Evolutionary conservation across 2,797 vertebrate genomes (phyloP), one percentile per base, ranked within the genome.

Genomic region (Scomberomorus guttatus): DNA sequence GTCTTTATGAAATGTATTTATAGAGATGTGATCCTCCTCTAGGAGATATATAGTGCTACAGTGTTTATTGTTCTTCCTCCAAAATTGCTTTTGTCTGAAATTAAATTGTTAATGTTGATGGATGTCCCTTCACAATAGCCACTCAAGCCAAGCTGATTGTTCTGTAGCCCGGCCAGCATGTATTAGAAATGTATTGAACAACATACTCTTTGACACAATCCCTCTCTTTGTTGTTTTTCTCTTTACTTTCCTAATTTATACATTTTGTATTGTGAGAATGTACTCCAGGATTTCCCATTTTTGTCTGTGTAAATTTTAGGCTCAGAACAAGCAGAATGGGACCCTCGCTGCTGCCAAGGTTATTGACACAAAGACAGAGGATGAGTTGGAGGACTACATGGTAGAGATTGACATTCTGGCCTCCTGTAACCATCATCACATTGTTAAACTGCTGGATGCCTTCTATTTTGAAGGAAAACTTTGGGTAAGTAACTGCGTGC

Each of bases 351-450:
- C 98, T 81, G 98, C 98, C 78, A 99, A 99, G 92, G 98, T 99
- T 88, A 99, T 99, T 61, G 98, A 99, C 93, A 99, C 98, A 24
- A 99, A 99, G 94, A 98, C 97, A 5, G 98, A 99, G 87, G 98
- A 99, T 94, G 98, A 99, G 88, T 92, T 99, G 87, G 98, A 99
- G 93, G 98, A 99, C 91, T 99, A 99, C 85, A 99, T 99, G 97
- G 98, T 99, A 63, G 98, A 99, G 93, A 99, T 99, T 37, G 98
- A 99, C 27, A 99, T 99, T 84, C 93, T 99, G 83, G 98, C 98
- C 69, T 99, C 98, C 25, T 99, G 98, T 89, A 94, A 99, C 92
- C 98, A 99, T 89, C 94, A 96, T 63, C 93, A 99, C 93, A 99
- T 99, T 66, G 98, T 99, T 70, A 98, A 99, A 91, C 96, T 99